A percentile compares a stretch with the other conserved stretches of the same genome.
These are phyloP conservation scores for Torymus texanus DNA, from an alignment of 2,888 invertebrate species.

Conservation along the genomic window DNA sequence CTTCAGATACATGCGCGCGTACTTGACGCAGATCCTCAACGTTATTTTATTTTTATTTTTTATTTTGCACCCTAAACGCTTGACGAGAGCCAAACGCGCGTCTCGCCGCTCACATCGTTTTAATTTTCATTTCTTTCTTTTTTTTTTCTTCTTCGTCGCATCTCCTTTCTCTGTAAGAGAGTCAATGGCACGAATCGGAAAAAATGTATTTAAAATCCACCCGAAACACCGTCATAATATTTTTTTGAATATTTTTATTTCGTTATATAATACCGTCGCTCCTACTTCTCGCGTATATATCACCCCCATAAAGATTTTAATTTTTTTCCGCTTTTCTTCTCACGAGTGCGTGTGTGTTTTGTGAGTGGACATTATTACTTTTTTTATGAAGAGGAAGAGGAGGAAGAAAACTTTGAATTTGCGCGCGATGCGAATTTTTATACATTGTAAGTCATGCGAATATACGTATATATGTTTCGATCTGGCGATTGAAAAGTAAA, in stretches of 20 bases:
- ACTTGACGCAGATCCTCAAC: constrained; percentile 46
- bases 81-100: constrained; percentile 22
- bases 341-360: no score
- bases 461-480: constrained; percentile 20
- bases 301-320: neutral
- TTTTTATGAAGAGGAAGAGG: constrained; percentile 53
- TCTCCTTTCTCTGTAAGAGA: constrained; percentile 27
- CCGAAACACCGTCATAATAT: constrained; percentile 40
- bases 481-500: constrained; percentile 46
- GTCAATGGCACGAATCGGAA: constrained; percentile 42
- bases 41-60: constrained; percentile 14
- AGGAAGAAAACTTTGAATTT: constrained; percentile 53
- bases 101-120: constrained; percentile 17
- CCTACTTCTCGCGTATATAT: neutral
- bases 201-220: constrained; percentile 42
- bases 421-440: constrained; percentile 24
- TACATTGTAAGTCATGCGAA: constrained; percentile 13
- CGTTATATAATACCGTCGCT: constrained; percentile 1
- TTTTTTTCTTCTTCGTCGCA: constrained; percentile 35
- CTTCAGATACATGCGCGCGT: constrained; percentile 34
- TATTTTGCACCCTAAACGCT: constrained; percentile 13
- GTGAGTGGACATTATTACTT: constrained; percentile 43
- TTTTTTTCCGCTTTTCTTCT: constrained; percentile 24
- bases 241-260: constrained; percentile 15
- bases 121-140: neutral